phyloP scores from a whole-genome alignment of 1,140 invertebrate genomes.

The Eupeodes corollae region DNA sequence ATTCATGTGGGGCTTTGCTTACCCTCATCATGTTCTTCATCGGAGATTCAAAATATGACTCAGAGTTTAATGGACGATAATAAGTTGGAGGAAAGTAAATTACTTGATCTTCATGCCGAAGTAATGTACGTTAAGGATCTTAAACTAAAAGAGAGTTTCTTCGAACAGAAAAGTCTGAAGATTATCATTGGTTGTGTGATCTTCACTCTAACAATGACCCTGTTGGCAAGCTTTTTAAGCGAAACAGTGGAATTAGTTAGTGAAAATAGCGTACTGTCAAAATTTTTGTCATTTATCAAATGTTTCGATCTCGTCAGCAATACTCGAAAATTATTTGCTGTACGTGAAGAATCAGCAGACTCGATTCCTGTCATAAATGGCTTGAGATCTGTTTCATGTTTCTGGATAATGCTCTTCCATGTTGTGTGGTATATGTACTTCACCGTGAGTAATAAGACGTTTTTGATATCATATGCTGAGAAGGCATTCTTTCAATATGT shows the following conservation, averaged over 20 bases:
- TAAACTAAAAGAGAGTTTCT: conserved; percentile 20
- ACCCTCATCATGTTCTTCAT: conserved; percentile 22
- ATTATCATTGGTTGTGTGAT: conserved; percentile 18
- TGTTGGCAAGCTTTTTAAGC: conserved; percentile 22
- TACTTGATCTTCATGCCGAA: conserved; percentile 28
- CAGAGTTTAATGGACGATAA: conserved; percentile 16
- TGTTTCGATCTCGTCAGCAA: conserved; percentile 29
- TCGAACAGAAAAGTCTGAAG: conserved; percentile 20
- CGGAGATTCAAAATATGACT: conserved; percentile 26
- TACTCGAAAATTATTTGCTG: conserved; percentile 15
- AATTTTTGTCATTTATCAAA: conserved; percentile 14
- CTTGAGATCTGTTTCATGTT: conserved; percentile 28
- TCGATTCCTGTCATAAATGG: conserved; percentile 35
- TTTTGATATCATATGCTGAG: conserved; percentile 27
- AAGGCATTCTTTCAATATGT: conserved; percentile 25
- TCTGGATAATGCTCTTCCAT: conserved; percentile 31
- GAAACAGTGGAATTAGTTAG: background rate
- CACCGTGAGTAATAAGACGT: conserved; percentile 29
- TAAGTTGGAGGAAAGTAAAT: conserved; percentile 20
- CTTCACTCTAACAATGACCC: conserved; percentile 18
- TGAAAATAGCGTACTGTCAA: background rate
- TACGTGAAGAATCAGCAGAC: conserved; percentile 8
- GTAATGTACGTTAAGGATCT: conserved; percentile 32
- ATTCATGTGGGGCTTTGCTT: conserved; percentile 34
- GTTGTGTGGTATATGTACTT: conserved; percentile 35